Conservation (phyloP, 1,140 invertebrate genomes). For the Phortica variegata region DNA sequence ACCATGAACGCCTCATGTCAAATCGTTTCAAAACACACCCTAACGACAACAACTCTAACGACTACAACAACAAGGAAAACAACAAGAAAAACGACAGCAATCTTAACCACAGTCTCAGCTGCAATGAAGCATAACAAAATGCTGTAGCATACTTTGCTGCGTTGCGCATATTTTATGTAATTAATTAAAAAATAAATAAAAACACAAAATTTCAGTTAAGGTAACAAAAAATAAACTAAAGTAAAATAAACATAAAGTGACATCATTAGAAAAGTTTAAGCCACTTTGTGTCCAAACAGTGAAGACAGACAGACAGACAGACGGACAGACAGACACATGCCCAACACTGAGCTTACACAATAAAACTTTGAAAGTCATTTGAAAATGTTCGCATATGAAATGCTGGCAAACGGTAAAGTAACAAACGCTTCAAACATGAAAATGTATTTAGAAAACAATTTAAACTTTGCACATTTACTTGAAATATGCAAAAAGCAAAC, state of each 20-base stretch:
- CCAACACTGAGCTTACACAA: no score
- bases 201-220: slow-evolving; percentile 36
- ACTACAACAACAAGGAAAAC: no score
- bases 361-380: slow-evolving; percentile 19
- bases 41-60: no score
- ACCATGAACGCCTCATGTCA: no score
- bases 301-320: slow-evolving; percentile 1
- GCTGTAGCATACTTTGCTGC: slow-evolving; percentile 40
- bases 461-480: slow-evolving; percentile 53
- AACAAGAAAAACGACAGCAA: no score
- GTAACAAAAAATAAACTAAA: slow-evolving; percentile 1
- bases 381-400: slow-evolving; percentile 14
- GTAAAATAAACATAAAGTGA: slow-evolving; percentile 38
- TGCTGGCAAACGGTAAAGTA: no score
- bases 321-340: not conserved
- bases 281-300: slow-evolving; percentile 26
- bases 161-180: slow-evolving; percentile 49
- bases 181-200: slow-evolving; percentile 41
- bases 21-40: no score
- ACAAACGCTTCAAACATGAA: slow-evolving; percentile 20
- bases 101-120: no score
- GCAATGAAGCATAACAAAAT: slow-evolving; percentile 29
- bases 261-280: slow-evolving; percentile 52
- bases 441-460: slow-evolving; percentile 50
- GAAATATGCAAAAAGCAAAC: slow-evolving; percentile 50